Evolutionary conservation across 2,888 invertebrate species (phyloP).

Genomic region (Neria commutata): DNA sequence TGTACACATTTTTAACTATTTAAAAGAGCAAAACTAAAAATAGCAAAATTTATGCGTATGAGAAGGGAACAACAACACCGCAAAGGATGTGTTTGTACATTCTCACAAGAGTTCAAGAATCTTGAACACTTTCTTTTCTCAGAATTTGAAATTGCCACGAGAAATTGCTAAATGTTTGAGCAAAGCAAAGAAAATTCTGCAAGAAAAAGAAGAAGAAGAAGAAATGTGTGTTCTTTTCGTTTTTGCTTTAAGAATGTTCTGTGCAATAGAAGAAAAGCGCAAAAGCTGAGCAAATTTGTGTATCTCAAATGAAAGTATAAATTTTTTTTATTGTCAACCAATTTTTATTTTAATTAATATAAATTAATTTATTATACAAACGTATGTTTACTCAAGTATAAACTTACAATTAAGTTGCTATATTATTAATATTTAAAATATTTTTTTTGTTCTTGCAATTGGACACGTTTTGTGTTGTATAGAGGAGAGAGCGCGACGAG

Average conservation of each 20-base stretch:
- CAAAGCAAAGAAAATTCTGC: too few species aligned
- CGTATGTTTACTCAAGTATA: neutral
- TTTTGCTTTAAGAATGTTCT: neutral
- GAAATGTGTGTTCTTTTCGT: neutral
- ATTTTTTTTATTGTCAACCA: neutral
- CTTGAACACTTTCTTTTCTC: too few species aligned
- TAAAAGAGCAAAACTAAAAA: too few species aligned
- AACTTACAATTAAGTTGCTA: neutral
- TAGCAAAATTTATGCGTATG: neutral
- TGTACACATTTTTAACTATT: constrained; percentile 7
- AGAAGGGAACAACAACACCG: neutral
- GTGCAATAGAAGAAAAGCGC: neutral
- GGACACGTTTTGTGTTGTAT: too few species aligned
- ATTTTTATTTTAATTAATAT: neutral
- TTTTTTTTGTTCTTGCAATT: too few species aligned
- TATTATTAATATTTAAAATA: neutral
- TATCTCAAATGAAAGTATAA: constrained; percentile 23
- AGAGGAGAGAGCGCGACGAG: too few species aligned
- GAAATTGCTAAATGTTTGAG: too few species aligned
- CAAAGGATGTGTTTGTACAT: neutral
- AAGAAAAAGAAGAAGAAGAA: neutral
- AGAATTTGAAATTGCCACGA: too few species aligned
- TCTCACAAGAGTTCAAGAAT: neutral
- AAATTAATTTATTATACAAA: neutral
- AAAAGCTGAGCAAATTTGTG: neutral